These are phyloP conservation scores for Sylvilagus floridanus DNA, from an alignment of 2,797 vertebrate genomes.

Conservation along the genomic window DNA sequence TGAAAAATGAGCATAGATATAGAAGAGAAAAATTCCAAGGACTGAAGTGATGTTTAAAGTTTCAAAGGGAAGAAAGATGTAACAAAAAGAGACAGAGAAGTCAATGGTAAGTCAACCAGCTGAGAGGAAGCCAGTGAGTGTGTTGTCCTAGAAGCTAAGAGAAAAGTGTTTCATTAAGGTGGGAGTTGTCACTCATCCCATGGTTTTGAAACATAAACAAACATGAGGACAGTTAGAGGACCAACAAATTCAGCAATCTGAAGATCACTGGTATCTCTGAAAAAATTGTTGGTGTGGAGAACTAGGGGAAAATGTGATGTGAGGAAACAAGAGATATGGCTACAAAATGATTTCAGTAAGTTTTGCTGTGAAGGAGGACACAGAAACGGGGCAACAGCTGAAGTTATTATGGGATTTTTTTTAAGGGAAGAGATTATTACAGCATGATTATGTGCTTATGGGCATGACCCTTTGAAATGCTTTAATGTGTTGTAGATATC, in stretches of 20 bases:
- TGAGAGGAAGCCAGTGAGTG: background rate
- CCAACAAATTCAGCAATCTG: background rate
- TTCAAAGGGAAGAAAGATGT: background rate
- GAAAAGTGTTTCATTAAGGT: conserved; percentile 22
- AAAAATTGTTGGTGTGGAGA: background rate
- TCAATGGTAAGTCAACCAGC: background rate
- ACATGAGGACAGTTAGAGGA: conserved; percentile 1
- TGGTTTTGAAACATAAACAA: conserved; percentile 14
- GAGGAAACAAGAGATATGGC: background rate
- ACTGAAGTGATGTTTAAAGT: background rate
- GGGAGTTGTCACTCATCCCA: background rate
- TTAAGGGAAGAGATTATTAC: conserved; percentile 13
- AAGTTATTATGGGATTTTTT: background rate
- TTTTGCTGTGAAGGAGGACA: background rate
- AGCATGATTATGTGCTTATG: background rate
- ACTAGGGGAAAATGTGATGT: background rate
- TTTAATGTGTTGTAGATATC: background rate
- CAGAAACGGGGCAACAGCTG: background rate
- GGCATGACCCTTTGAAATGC: background rate
- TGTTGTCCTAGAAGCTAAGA: background rate
- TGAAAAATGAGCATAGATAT: background rate
- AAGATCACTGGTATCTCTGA: background rate
- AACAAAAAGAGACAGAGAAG: background rate
- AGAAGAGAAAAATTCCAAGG: background rate
- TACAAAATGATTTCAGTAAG: background rate